phyloP scores from a whole-genome alignment of 2,888 invertebrate species.

The Cylindroiulus punctatus region DNA sequence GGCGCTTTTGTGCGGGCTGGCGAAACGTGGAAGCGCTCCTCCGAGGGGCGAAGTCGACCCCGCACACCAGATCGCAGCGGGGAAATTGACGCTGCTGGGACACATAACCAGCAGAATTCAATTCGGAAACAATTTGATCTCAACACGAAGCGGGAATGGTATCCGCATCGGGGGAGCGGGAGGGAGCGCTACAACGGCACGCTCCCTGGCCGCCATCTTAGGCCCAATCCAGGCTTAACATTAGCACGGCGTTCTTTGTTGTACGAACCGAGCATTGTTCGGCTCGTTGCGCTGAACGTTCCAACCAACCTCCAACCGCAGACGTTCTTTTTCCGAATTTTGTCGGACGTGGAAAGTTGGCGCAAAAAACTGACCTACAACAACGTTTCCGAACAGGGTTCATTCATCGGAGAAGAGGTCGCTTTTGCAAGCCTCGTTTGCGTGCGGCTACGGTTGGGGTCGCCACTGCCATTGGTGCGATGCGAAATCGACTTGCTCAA shows the following conservation, averaged over 20 bases:
- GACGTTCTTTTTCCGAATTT: too few relatives aligned
- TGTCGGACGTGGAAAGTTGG: slow-evolving; percentile 9
- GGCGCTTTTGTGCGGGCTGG: slow-evolving; percentile 49
- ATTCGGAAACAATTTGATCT: not conserved
- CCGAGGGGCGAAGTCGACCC: too few relatives aligned
- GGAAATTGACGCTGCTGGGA: not conserved
- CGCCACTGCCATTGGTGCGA: not conserved
- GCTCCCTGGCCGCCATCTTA: slow-evolving; percentile 50
- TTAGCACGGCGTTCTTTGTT: slow-evolving; percentile 15
- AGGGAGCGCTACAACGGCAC: slow-evolving; percentile 36
- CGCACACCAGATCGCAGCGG: not conserved
- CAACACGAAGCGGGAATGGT: slow-evolving; percentile 10
- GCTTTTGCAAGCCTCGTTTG: not conserved
- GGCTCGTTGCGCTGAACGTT: not conserved
- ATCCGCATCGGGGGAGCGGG: slow-evolving; percentile 17
- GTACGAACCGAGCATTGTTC: not conserved
- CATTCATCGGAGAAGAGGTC: slow-evolving; percentile 47
- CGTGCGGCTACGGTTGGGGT: slow-evolving; percentile 3
- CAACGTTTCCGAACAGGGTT: slow-evolving; percentile 15
- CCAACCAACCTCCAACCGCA: too few relatives aligned
- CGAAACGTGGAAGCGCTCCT: slow-evolving; percentile 51
- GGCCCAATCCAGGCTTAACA: slow-evolving; percentile 48
- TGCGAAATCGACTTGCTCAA: not conserved
- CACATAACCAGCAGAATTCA: not conserved
- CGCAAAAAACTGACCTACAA: slow-evolving; percentile 7